phyloP scores from a whole-genome alignment of 2,888 invertebrate species.

The Vesta saturnalis region DNA sequence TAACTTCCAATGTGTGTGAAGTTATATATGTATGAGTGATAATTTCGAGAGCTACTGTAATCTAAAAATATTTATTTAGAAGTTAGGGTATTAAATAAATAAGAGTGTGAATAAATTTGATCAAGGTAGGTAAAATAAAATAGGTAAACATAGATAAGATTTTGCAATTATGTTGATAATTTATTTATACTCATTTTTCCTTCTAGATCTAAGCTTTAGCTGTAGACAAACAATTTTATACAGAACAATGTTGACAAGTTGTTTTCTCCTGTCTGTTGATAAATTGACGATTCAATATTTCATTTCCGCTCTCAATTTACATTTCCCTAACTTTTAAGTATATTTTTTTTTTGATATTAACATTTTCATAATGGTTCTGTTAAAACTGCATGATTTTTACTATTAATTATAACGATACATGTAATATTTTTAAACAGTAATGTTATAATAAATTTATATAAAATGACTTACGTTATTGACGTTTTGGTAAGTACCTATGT shows the following conservation, averaged over 20 bases:
- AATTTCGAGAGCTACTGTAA: conserved; percentile 10
- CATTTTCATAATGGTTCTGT: no score
- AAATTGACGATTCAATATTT: conserved; percentile 56
- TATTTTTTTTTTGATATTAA: no score
- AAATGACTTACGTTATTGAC: no score
- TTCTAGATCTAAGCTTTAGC: conserved; percentile 15
- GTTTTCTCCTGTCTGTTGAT: conserved; percentile 57
- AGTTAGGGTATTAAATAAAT: conserved; percentile 43
- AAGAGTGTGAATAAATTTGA: conserved; percentile 54
- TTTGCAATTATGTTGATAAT: conserved; percentile 18
- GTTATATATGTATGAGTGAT: not conserved
- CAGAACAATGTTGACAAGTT: no score
- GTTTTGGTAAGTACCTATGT: no score
- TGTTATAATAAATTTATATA: no score
- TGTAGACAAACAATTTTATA: conserved; percentile 10
- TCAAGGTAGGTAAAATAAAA: conserved; percentile 57
- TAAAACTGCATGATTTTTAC: no score
- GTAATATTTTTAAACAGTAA: no score
- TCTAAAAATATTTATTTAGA: conserved; percentile 28
- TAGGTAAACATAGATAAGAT: conserved; percentile 47
- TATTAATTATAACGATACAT: no score
- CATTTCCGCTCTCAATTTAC: no score
- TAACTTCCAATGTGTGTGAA: not conserved
- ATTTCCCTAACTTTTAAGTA: no score
- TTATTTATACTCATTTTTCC: conserved; percentile 23